These are phyloP conservation scores for Platysternon megacephalum DNA, from an alignment of 2,113 vertebrate species.

Conservation along the genomic window DNA sequence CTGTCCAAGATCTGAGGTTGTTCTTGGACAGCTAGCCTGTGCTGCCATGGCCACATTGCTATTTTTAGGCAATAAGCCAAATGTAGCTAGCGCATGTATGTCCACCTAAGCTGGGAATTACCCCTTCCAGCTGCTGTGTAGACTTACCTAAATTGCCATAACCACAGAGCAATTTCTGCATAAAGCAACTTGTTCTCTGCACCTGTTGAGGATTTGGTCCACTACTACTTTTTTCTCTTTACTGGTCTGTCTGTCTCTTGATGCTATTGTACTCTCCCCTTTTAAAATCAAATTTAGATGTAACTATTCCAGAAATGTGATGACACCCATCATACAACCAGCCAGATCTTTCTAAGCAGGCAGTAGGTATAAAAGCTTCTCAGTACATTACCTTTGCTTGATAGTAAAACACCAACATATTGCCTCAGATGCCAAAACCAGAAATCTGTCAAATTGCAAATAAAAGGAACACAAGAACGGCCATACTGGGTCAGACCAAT, in stretches of 20 bases:
- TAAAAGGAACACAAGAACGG: neutral
- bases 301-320: fast-evolving
- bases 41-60: neutral
- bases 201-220: too few relatives aligned
- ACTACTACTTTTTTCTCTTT: fast-evolving
- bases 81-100: neutral
- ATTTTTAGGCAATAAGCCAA: neutral
- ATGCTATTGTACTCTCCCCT: neutral
- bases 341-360: neutral
- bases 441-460: neutral
- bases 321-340: fast-evolving
- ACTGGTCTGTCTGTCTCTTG: neutral
- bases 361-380: fast-evolving
- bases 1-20: neutral
- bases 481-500: too few relatives aligned
- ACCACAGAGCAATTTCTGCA: neutral
- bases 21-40: neutral
- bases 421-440: neutral
- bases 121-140: neutral
- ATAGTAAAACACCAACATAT: fast-evolving
- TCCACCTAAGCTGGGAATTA: neutral
- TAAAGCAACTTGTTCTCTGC: neutral
- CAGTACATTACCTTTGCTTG: neutral
- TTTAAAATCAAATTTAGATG: fast-evolving
- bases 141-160: fast-evolving